Evolutionary conservation across 1,140 invertebrate species (phyloP), one percentile per base, ranked within the genome.

Genomic region (Ooceraea biroi): DNA sequence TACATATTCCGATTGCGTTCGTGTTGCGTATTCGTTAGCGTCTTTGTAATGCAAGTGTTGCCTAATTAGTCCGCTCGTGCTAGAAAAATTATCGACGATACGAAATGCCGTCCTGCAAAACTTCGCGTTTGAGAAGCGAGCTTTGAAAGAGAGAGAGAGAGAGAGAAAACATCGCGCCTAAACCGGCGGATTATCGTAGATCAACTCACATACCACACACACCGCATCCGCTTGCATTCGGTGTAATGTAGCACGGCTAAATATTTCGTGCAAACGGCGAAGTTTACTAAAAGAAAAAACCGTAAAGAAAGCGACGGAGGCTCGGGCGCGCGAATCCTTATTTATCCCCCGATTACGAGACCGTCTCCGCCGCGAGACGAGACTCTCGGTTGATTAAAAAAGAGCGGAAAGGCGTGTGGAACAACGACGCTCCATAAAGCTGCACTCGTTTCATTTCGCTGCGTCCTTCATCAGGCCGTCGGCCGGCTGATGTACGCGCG

Each of bases 361-460:
- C 65, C 65, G 76, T 80, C 65, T 36, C 27, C 65, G 73, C 41
- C 77, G 66, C 36, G 36, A 7, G 36, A 46, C 77, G 77, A 69
- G 66, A 61, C 78, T 80, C 27, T 80, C 76, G 76, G 82, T 83
- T 76, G 72, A 83, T 77, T 74, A 76, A 83, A 76, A 83, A 65
- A 83, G 60, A 61, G 73, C 30, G 44, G 76, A 84, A 76, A 78
- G 63, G 74, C 50, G 63, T 58, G 36, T 50, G 55, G 55, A 84
- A 60, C 48, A 78, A 80, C 65, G 80, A 80, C 65, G 80, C 76
- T 80, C 65, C 76, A 71, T 80, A 71, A 80, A 80, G 65, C 65
- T 71, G 76, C 65, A 57, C 76, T 71, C 76, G 76, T 71, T 80
- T 80, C 76, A 69, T 80, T 80, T 71, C 46, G 12, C 76, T 58